Percentiles rank a stretch among this genome's conserved stretches.
phyloP scores from a whole-genome alignment of 2,797 vertebrate species.

The Chrosomus eos region DNA sequence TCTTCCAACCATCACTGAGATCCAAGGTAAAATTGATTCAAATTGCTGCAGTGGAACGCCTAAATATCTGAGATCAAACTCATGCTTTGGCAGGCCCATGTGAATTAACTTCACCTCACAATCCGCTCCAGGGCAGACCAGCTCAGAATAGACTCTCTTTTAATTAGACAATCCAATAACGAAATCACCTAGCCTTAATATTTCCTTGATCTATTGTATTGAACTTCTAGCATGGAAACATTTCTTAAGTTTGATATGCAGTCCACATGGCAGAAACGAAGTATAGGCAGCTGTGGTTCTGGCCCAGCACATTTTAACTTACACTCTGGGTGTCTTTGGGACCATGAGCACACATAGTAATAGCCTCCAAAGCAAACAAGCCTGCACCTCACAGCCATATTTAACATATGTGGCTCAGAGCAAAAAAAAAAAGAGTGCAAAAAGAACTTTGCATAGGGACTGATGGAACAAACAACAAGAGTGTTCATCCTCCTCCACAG shows the following conservation, averaged over 20 bases:
- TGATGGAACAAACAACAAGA: constrained; percentile 32
- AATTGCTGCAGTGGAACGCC: background rate
- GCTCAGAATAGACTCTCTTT: constrained; percentile 38
- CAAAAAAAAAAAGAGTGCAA: background rate
- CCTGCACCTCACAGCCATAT: constrained; percentile 7
- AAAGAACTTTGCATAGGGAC: constrained; percentile 25
- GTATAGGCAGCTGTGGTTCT: constrained; percentile 14
- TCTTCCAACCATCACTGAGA: background rate
- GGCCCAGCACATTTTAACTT: constrained; percentile 26
- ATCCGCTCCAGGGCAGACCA: background rate
- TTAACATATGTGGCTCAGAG: constrained; percentile 18
- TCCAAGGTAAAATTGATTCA: background rate
- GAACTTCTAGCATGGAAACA: constrained; percentile 21
- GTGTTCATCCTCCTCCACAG: background rate
- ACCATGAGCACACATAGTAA: constrained; percentile 13
- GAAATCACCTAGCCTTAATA: constrained; percentile 28
- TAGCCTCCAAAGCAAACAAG: constrained; percentile 48
- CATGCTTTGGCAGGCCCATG: constrained; percentile 3
- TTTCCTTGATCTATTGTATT: constrained; percentile 8
- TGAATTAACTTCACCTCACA: constrained; percentile 15
- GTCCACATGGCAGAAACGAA: constrained; percentile 18
- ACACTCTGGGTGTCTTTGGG: constrained; percentile 32
- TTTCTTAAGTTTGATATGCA: constrained; percentile 24
- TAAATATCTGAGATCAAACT: constrained; percentile 20
- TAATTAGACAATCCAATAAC: constrained; percentile 46